Percentiles rank a stretch among this genome's conserved stretches.
Conservation (phyloP, 2,888 invertebrate genomes). For the Nephrotoma appendiculata region DNA sequence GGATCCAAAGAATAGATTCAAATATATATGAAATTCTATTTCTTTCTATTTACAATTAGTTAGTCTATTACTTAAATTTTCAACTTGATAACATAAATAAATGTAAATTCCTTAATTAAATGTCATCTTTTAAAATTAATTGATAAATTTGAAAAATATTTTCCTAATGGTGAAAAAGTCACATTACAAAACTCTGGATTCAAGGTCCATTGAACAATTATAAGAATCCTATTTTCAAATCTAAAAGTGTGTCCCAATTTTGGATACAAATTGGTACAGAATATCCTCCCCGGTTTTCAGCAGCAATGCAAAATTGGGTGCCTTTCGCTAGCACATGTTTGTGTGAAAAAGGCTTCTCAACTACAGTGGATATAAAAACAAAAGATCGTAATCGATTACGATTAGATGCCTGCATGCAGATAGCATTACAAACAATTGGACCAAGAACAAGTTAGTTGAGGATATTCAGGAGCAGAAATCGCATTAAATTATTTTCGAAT, state of each 20-base stretch:
- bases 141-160: slow-evolving; percentile 3
- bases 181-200: neutral
- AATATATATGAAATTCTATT: slow-evolving; percentile 6
- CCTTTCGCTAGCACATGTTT: neutral
- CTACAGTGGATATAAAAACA: neutral
- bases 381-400: neutral
- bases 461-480: neutral
- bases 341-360: neutral
- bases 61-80: no score
- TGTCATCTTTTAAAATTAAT: slow-evolving; percentile 4
- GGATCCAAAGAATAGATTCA: neutral
- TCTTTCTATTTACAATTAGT: neutral
- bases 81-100: no score
- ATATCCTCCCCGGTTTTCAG: neutral
- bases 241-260: neutral
- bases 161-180: neutral
- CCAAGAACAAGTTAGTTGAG: neutral
- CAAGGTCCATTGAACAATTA: neutral
- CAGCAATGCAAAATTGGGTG: neutral
- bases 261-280: neutral
- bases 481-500: neutral
- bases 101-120: slow-evolving; percentile 5
- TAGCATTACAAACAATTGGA: neutral
- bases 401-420: neutral
- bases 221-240: neutral